Conservation (phyloP, 2,113 vertebrate genomes). For the Corythornis cristatus region DNA sequence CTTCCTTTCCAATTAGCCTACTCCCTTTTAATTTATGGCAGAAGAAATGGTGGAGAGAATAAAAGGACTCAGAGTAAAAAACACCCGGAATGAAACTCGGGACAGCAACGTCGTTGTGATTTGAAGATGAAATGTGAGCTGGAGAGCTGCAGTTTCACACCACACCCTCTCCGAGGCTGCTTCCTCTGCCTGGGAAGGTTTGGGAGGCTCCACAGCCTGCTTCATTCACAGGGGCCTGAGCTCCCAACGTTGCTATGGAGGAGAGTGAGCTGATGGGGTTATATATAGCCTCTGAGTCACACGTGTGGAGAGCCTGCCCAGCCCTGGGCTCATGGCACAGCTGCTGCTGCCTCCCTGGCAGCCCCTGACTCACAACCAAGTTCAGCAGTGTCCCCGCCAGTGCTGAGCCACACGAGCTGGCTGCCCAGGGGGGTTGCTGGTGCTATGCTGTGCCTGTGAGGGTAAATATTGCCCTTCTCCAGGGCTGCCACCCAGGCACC, state of each 20-base stretch:
- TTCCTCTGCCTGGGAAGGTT: not conserved
- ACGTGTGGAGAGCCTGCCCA: not conserved
- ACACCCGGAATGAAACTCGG: not conserved
- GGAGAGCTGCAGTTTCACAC: not conserved
- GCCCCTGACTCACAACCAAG: not conserved
- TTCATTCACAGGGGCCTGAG: not conserved
- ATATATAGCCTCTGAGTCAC: constrained; percentile 16
- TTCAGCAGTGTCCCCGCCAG: not conserved
- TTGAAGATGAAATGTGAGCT: not conserved
- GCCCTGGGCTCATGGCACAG: not conserved
- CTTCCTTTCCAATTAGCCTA: constrained; percentile 22
- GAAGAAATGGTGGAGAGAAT: not conserved
- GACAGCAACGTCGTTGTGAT: not conserved
- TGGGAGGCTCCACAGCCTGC: not conserved
- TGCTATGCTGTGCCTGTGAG: no score
- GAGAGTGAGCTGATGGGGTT: not conserved
- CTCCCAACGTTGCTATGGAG: constrained; percentile 20
- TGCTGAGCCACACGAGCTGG: accelerated
- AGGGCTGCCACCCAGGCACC: no score
- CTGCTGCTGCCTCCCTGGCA: not conserved
- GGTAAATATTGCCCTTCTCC: no score
- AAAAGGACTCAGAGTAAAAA: not conserved
- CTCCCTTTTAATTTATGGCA: not conserved
- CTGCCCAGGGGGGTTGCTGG: not conserved
- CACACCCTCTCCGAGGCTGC: not conserved